Evolutionary conservation across 2,888 invertebrate genomes (phyloP).

Genomic region (Apamea sordens): DNA sequence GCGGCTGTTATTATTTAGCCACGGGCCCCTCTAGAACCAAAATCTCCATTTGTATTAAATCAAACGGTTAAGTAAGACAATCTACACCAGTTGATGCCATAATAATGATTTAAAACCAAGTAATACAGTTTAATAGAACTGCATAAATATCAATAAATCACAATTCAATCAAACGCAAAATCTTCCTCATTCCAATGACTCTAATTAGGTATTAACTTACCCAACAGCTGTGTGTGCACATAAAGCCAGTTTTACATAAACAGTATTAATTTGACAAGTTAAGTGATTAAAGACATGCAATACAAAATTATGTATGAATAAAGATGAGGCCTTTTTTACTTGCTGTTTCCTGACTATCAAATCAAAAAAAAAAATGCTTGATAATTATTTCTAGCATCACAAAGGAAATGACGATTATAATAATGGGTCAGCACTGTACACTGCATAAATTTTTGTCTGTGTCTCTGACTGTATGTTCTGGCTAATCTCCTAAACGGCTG

Average conservation of each 20-base stretch:
- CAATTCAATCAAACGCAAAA: background rate
- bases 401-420: constrained; percentile 7
- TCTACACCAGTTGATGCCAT: background rate
- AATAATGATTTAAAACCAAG: background rate
- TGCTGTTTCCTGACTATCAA: constrained; percentile 9
- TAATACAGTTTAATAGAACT: constrained; percentile 1
- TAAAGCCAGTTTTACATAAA: constrained; percentile 6
- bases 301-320: constrained; percentile 36
- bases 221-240: background rate
- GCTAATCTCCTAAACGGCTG: too few relatives aligned
- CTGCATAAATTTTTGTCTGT: too few relatives aligned
- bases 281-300: constrained; percentile 46
- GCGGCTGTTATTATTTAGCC: too few relatives aligned
- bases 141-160: background rate
- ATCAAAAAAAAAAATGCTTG: too few relatives aligned
- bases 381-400: constrained; percentile 4
- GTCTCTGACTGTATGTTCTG: too few relatives aligned
- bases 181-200: constrained; percentile 32
- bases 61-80: background rate
- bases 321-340: background rate
- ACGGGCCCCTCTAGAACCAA: too few relatives aligned
- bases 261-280: constrained; percentile 13
- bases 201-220: constrained; percentile 32
- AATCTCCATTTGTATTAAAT: background rate
- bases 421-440: background rate